Evolutionary conservation across 2,113 vertebrate genomes (phyloP), one percentile per base, ranked within the genome.

Genomic region (Gopherus flavomarginatus): DNA sequence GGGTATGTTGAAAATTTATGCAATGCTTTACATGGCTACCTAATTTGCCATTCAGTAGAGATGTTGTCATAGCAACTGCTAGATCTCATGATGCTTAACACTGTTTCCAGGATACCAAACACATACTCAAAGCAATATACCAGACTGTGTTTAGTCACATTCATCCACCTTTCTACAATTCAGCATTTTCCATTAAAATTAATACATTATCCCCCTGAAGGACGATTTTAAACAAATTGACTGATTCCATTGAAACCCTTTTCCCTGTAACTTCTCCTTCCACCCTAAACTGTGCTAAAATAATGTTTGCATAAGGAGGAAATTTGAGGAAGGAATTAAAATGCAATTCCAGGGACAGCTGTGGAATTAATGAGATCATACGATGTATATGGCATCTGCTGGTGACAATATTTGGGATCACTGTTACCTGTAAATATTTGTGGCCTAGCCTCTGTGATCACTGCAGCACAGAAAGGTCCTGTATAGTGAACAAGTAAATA

Each of bases 41-140:
- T 47, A 78, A 78, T 78, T 78, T 78, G 42, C 42, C 38, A 78
- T 97, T 97, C 95, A 94, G 86, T 90, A 91, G 91, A 95, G 95
- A 91, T 81, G 96, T 97, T 97, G 87, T 94, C 92, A 98, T 97
- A 93, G 95, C 91, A 97, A 97, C 92, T 52, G 86, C 59, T 90
- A 94, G 62, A 92, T 94, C 95, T 90, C 80, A 91, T 83, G 90
- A 90, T 96, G 65, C 82, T 95, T 97, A 93, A 89, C 93, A 93
- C 42, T 93, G 94, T 81, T 86, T 88, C 31, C 35, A 16, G 93
- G 88, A 90, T 57, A 91, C 4, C 80, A 82, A 91, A 92, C 93
- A 90, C 83, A 95, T 81, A 88, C 52, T 79, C 49, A 88, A 92
- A 93, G 87, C 86, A 93, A 83, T 79, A 95, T 96, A 52, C 69